A percentile compares a stretch with the other conserved stretches of the same genome.
These are phyloP conservation scores for Anguilla marmorata DNA, from an alignment of 2,797 vertebrate species.

Conservation along the genomic window DNA sequence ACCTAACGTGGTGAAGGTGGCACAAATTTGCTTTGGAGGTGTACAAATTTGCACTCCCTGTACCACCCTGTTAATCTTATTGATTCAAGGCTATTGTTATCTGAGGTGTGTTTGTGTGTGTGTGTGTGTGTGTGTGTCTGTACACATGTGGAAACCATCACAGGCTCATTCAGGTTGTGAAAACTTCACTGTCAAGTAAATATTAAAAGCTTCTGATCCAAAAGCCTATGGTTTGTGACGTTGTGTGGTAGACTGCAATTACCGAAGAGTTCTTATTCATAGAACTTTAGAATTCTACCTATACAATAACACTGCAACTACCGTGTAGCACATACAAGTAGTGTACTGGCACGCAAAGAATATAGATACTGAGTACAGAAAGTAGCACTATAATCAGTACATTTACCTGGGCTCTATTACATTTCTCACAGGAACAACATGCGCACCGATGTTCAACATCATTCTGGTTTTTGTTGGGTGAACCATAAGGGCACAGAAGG, in stretches of 20 bases:
- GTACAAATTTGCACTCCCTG: slow-evolving; percentile 64
- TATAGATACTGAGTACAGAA: not conserved
- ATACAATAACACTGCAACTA: not conserved
- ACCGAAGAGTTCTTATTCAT: not conserved
- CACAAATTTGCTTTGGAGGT: slow-evolving; percentile 70
- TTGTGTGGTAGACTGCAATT: not conserved
- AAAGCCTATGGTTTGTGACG: slow-evolving; percentile 10
- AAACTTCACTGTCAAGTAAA: slow-evolving; percentile 32
- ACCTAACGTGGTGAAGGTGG: slow-evolving; percentile 71
- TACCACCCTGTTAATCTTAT: slow-evolving; percentile 55
- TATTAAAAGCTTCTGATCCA: slow-evolving; percentile 21
- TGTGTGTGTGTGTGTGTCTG: not conserved
- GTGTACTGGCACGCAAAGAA: not conserved
- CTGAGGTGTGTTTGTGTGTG: slow-evolving; percentile 9
- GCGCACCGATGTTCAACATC: not conserved
- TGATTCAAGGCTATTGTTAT: slow-evolving; percentile 31
- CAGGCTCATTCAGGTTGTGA: slow-evolving; percentile 1
- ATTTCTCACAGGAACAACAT: too few species aligned
- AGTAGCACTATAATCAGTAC: not conserved
- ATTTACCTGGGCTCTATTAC: too few species aligned
- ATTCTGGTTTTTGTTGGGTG: not conserved
- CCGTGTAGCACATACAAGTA: not conserved
- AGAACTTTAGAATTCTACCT: not conserved
- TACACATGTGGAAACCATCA: not conserved
- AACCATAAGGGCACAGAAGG: not conserved